These are phyloP conservation scores for Orcinus orca DNA, from an alignment of 2,113 vertebrate species.

Conservation along the genomic window DNA sequence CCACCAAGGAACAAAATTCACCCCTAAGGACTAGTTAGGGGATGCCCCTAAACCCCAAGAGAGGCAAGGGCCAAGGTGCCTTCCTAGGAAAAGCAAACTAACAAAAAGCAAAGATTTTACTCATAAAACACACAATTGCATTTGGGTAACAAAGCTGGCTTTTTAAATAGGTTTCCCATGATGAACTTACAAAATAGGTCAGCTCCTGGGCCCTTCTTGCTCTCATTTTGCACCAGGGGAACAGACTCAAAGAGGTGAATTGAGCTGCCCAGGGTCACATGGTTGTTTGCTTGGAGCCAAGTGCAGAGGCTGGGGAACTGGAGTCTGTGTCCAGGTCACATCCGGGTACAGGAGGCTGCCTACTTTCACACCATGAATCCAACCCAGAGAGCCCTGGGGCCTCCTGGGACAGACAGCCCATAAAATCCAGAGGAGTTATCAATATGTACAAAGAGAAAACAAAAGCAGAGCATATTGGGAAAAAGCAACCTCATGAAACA, in stretches of 20 bases:
- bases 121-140: background rate
- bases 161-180: background rate
- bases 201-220: too few relatives aligned
- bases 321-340: too few relatives aligned
- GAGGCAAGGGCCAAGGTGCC: too few relatives aligned
- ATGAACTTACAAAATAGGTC: too few relatives aligned
- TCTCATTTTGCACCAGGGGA: background rate
- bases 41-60: background rate
- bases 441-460: background rate
- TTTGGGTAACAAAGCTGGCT: background rate
- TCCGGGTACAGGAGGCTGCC: accelerated
- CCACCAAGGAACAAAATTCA: too few relatives aligned
- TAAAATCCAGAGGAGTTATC: background rate
- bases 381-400: background rate
- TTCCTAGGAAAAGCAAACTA: background rate
- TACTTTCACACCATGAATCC: accelerated
- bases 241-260: background rate
- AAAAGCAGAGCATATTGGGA: background rate
- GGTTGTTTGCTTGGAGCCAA: background rate
- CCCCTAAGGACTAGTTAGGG: background rate
- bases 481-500: background rate
- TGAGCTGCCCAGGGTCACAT: accelerated
- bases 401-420: background rate
- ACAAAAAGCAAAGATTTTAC: background rate
- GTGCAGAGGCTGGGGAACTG: background rate